These are phyloP conservation scores for Drosophila virilis DNA, from an alignment of 1,140 invertebrate species.

Conservation along the genomic window DNA sequence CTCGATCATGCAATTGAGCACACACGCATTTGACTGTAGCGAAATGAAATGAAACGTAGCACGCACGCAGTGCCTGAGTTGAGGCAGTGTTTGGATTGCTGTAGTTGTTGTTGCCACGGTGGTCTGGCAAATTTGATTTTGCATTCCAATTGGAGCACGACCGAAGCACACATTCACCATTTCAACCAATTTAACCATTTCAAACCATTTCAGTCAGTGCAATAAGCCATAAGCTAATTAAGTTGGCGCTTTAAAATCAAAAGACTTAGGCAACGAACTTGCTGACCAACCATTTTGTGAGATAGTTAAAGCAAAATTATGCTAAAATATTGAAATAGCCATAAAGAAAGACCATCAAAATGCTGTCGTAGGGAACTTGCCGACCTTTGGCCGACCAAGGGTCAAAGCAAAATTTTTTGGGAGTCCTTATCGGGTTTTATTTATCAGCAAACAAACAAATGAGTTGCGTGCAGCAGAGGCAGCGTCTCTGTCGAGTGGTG, in stretches of 20 bases:
- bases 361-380: background rate
- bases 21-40: slow-evolving; percentile 80
- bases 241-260: slow-evolving; percentile 54
- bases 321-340: background rate
- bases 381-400: slow-evolving; percentile 15
- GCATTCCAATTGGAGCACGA: slow-evolving; percentile 81
- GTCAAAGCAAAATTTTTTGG: slow-evolving; percentile 41
- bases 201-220: slow-evolving; percentile 49
- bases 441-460: slow-evolving; percentile 66
- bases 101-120: slow-evolving; percentile 56
- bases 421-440: slow-evolving; percentile 38
- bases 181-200: slow-evolving; percentile 32
- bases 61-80: slow-evolving; percentile 49
- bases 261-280: slow-evolving; percentile 55
- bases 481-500: background rate
- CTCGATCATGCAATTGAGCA: slow-evolving; percentile 79
- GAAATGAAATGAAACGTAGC: slow-evolving; percentile 82
- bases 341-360: background rate
- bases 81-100: slow-evolving; percentile 21
- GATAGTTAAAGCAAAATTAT: background rate
- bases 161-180: slow-evolving; percentile 65
- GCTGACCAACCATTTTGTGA: background rate
- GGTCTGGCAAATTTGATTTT: slow-evolving; percentile 72
- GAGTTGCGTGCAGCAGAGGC: slow-evolving; percentile 57
- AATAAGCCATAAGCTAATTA: slow-evolving; percentile 65